Conservation (phyloP, 2,888 invertebrate species). For the Bembecia ichneumoniformis region DNA sequence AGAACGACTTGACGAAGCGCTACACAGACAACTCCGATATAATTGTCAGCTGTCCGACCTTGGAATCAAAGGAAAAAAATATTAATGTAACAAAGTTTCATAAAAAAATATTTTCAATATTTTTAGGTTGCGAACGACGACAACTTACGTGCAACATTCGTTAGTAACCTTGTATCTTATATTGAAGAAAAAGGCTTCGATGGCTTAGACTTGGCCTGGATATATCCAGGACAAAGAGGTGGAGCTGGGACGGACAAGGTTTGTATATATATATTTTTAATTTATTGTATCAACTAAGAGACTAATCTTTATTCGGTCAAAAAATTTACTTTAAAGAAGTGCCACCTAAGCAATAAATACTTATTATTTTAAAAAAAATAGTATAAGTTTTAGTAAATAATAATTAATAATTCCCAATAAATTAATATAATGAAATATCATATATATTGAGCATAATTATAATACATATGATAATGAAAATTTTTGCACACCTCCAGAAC, state of each 20-base stretch:
- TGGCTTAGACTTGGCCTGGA: constrained; percentile 76
- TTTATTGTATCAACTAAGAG: background rate
- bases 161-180: constrained; percentile 32
- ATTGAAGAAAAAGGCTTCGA: constrained; percentile 56
- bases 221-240: constrained; percentile 67
- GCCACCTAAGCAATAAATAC: no score
- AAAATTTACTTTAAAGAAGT: no score
- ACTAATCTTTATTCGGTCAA: no score
- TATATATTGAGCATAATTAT: no score
- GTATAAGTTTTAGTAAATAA: background rate
- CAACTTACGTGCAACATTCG: constrained; percentile 19
- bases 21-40: no score
- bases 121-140: constrained; percentile 11
- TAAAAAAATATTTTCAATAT: background rate
- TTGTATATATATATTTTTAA: background rate
- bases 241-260: constrained; percentile 30
- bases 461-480: background rate
- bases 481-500: background rate
- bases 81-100: no score
- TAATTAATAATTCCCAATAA: background rate
- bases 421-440: no score
- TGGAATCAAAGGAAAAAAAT: no score
- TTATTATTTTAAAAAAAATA: no score
- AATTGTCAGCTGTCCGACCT: no score
- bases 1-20: no score